phyloP scores from a whole-genome alignment of 2,888 invertebrate species.

The Conchocele bisecta region DNA sequence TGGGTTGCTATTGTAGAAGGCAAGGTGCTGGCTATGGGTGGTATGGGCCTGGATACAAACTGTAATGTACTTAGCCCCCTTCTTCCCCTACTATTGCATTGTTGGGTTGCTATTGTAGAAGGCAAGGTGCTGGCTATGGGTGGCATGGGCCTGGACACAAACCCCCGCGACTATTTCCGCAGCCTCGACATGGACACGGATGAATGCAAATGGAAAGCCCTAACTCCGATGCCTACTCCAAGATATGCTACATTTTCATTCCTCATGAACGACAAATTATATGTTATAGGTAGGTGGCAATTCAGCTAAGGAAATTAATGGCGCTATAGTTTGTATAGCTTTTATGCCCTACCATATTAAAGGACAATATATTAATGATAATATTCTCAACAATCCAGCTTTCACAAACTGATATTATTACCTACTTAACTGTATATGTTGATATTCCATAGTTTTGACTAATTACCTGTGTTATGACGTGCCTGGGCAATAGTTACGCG shows the following conservation, averaged over 20 bases:
- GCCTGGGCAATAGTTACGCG: no score
- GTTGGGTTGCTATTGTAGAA: no score
- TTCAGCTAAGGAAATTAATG: not conserved
- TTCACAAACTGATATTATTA: no score
- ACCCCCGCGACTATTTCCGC: constrained; percentile 75
- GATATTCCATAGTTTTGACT: no score
- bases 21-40: constrained; percentile 76
- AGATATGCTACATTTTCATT: constrained; percentile 80
- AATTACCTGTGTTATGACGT: no score
- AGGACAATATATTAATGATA: no score
- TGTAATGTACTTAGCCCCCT: no score
- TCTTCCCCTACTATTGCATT: no score
- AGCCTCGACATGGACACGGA: constrained; percentile 67
- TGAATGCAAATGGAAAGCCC: constrained; percentile 73
- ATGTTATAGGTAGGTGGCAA: constrained; percentile 76
- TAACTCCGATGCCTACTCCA: constrained; percentile 76
- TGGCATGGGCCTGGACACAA: constrained; percentile 79
- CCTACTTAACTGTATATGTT: no score
- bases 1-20: constrained; percentile 77
- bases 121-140: constrained; percentile 75
- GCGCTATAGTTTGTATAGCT: not conserved
- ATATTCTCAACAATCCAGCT: no score
- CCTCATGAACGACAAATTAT: constrained; percentile 76
- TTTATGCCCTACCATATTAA: not conserved
- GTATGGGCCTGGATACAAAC: constrained; percentile 79